These are phyloP conservation scores for Poeciliopsis retropinna DNA, from an alignment of 2,113 vertebrate genomes.

Conservation along the genomic window DNA sequence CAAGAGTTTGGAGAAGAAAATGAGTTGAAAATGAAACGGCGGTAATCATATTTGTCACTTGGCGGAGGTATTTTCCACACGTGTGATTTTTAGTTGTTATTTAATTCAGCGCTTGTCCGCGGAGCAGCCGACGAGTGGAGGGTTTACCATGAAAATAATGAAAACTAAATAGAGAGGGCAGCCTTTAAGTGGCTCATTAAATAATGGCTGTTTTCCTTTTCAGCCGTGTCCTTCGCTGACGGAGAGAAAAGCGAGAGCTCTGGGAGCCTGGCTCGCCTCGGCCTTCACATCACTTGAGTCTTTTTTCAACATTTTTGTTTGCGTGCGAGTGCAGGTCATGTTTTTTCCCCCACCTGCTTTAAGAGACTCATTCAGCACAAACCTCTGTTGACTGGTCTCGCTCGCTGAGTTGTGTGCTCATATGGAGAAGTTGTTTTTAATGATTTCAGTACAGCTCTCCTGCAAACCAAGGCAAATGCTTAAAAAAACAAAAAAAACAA, in stretches of 20 bases:
- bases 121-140: slow-evolving; percentile 47
- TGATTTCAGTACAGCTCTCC: slow-evolving; percentile 20
- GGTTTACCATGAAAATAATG: slow-evolving; percentile 77
- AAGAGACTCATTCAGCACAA: slow-evolving; percentile 25
- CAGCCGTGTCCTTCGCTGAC: slow-evolving; percentile 54
- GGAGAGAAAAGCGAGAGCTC: slow-evolving; percentile 46
- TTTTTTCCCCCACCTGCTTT: slow-evolving; percentile 39
- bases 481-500: neutral
- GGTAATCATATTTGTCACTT: slow-evolving; percentile 48
- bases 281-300: slow-evolving; percentile 54
- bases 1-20: slow-evolving; percentile 25
- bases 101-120: slow-evolving; percentile 39
- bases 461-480: slow-evolving; percentile 13
- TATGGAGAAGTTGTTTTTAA: slow-evolving; percentile 3
- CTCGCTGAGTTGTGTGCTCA: slow-evolving; percentile 9
- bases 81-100: slow-evolving; percentile 49
- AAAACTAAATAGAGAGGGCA: slow-evolving; percentile 69
- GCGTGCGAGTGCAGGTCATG: slow-evolving; percentile 39
- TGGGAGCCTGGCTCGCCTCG: slow-evolving; percentile 56
- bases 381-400: slow-evolving; percentile 31
- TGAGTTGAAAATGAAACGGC: slow-evolving; percentile 27
- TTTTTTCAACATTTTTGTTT: slow-evolving; percentile 59
- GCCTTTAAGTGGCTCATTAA: slow-evolving; percentile 74
- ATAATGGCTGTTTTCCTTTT: slow-evolving; percentile 74
- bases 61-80: slow-evolving; percentile 50